Evolutionary conservation across 2,113 vertebrate genomes (phyloP), one percentile per base, ranked within the genome.

Genomic region (Sinocyclocheilus rhinocerous): DNA sequence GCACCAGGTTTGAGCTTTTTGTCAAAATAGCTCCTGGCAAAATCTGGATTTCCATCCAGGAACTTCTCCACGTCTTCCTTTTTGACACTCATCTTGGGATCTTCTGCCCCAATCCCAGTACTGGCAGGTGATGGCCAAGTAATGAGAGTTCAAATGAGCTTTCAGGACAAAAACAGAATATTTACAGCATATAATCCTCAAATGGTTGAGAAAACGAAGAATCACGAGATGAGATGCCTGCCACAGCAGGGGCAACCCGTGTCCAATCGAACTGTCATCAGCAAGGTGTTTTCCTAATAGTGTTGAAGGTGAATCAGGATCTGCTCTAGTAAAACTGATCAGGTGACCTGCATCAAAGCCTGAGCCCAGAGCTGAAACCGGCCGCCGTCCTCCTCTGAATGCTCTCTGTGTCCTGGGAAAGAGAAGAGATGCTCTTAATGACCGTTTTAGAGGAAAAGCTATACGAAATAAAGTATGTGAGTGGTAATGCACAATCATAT

Each of bases 51-150:
- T 83, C 89, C 93, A 11, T 96, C 94, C 26, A 99, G 95, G 92
- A 98, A 99, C 80, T 92, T 94, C 50, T 94, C 92, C 85, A 97
- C 97, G 0, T 97, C 96, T 26, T 97, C 96, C 91, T 96, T 95
- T 13, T 91, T 94, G 81, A 95, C 92, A 90, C 94, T 95, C 97
- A 99, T 99, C 81, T 84, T 95, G 67, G 85, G 85, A 85, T 90
- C 84, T 88, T 84, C 65, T 90, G 85, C 69, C 88, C 61, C 87
- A 86, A 83, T 89, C 83, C 85, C 39, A 59, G 42, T 29, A 29
- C 75, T 36, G 45, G 26, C 57, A 52, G 50, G 45, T 63, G 26
- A 84, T 59, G 29, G 63, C 61, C 73, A 63, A 73, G 42, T 50
- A n/a, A 55, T 55, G 65, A 84, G 52, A 33, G 81, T 75, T 72